phyloP scores from a whole-genome alignment of 1,140 invertebrate genomes.

The Psilanteris sp. region DNA sequence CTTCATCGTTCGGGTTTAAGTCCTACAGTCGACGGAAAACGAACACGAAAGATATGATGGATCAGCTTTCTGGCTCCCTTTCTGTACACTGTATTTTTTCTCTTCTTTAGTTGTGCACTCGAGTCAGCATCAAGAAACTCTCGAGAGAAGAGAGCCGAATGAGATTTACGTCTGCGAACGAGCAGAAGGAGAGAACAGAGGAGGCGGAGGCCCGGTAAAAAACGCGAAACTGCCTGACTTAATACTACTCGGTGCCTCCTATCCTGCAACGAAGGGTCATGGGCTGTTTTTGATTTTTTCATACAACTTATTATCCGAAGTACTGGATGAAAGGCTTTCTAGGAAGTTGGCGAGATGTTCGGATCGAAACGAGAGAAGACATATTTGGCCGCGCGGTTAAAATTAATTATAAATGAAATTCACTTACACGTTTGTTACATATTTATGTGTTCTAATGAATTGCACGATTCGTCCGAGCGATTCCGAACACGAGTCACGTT shows the following conservation, averaged over 20 bases:
- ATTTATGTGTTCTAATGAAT: conserved; percentile 13
- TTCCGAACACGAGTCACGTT: too few relatives aligned
- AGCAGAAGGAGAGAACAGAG: conserved; percentile 23
- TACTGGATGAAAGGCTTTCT: conserved; percentile 19
- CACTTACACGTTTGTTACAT: conserved; percentile 4
- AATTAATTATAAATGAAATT: conserved; percentile 20
- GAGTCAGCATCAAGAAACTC: conserved; percentile 47
- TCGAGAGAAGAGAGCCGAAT: conserved; percentile 31
- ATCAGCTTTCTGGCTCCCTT: conserved; percentile 64
- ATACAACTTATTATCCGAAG: conserved; percentile 28
- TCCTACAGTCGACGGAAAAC: conserved; percentile 1
- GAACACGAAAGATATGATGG: conserved; percentile 60
- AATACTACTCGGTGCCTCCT: conserved; percentile 43
- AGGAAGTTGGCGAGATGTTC: conserved; percentile 1
- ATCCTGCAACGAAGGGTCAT: conserved; percentile 43
- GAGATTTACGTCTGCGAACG: conserved; percentile 49
- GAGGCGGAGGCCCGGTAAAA: conserved; percentile 29
- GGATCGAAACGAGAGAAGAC: conserved; percentile 8
- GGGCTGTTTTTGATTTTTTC: conserved; percentile 15
- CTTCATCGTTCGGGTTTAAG: conserved; percentile 33
- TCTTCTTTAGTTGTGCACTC: conserved; percentile 11
- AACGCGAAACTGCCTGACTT: conserved; percentile 59
- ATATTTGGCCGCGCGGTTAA: too few relatives aligned
- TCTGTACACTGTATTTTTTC: conserved; percentile 54
- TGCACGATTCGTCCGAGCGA: neutral